Percentiles rank a stretch among this genome's conserved stretches.
These are phyloP conservation scores for Paralvinella palmiformis DNA, from an alignment of 1,140 invertebrate genomes.

Conservation along the genomic window DNA sequence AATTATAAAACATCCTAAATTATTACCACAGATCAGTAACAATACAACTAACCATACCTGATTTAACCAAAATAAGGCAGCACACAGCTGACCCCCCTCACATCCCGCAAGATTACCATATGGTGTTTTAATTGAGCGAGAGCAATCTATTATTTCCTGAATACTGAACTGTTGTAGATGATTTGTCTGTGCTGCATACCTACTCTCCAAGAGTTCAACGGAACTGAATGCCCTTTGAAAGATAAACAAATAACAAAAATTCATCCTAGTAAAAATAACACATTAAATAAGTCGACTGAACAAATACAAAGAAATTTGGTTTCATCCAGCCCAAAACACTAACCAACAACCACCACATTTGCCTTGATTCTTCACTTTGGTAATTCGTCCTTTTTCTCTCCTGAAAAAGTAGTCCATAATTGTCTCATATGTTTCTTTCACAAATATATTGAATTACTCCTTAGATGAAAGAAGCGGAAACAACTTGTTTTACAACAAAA, in stretches of 20 bases:
- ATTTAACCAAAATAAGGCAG: constrained; percentile 67
- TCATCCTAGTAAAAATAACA: background rate
- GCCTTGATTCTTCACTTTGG: constrained; percentile 66
- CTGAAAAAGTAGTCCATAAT: too few relatives aligned
- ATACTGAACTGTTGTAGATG: constrained; percentile 61
- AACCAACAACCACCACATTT: constrained; percentile 78
- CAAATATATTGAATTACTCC: too few relatives aligned
- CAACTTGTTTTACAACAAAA: too few relatives aligned
- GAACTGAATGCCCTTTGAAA: constrained; percentile 65
- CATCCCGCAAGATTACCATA: too few relatives aligned
- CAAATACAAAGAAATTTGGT: background rate
- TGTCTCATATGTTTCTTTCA: too few relatives aligned
- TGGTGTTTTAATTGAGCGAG: constrained; percentile 58
- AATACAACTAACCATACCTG: too few relatives aligned
- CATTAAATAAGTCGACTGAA: background rate
- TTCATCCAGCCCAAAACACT: background rate
- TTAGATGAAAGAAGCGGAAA: too few relatives aligned
- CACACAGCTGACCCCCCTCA: constrained; percentile 73
- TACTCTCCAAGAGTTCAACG: constrained; percentile 69
- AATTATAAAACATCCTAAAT: too few relatives aligned
- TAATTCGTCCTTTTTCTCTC: constrained; percentile 65
- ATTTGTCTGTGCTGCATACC: constrained; percentile 62
- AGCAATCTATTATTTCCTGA: constrained; percentile 80
- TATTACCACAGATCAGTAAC: too few relatives aligned
- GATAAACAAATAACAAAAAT: background rate